Base-by-base conservation (phyloP, 2,888 invertebrate species). In the Pristionchus mayeri region DNA sequence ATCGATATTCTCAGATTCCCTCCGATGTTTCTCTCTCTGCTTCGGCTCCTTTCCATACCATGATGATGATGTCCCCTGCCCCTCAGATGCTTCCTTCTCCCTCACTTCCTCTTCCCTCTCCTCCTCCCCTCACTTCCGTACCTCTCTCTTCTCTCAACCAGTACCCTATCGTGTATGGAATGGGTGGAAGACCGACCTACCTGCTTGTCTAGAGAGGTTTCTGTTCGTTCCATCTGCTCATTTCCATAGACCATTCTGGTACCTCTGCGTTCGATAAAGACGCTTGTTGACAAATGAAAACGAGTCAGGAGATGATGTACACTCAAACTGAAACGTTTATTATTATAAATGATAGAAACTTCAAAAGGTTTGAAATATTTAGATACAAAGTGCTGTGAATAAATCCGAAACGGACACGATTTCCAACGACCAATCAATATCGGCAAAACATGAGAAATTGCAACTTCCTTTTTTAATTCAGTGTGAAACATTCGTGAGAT, bases 81-180 rank as follows among this genome's bases (percentile, higher is more conserved):
- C 78, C 78, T 30, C 78, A 40, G 48, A 40, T 78, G 34, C 30
- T 75, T 48, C 75, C 40, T 48, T 40, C 76, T 13, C 48, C n/a
- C 44, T 30, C 48, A 30, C 9, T 48, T 76, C 27, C n/a, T n/a
- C 21, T 75, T 48, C 75, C 40, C 37, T 71, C 76, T 13, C 48
- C 44, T 30, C 48, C 78, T 50, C 50, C 78, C 24, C 78, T 24
- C 24, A 21, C 71, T 6, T 40, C 44, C 3, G 71, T 71, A 9
- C 16, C 71, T 40, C 71, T 71, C 21, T 50, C 78, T 30, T 24
- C 50, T 78, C 34, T 34, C 78, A 78, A 48, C 30, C 78, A 71
- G 24, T 71, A 71, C 24, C 71, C 71, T 2, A 24, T 71, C 11
- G 71, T 71, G 1, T 71, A 71, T 71, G 71, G 71, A 40, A 71